phyloP scores from a whole-genome alignment of 2,888 invertebrate species.

The Zygaena filipendulae region DNA sequence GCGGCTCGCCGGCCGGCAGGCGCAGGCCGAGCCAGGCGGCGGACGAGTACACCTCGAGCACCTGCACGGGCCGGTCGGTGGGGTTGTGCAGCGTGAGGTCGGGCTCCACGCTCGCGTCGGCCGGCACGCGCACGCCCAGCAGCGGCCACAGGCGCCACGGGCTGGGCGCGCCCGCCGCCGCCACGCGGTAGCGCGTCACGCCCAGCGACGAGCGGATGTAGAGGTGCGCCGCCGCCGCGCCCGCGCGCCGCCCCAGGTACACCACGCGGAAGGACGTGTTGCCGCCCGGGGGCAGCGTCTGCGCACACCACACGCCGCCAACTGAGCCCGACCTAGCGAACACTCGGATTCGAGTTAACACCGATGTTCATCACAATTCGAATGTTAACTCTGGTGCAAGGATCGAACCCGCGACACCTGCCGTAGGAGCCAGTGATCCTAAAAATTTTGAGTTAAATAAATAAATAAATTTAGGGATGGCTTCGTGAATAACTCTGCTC shows the following conservation, averaged over 20 bases:
- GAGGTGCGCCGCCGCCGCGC: constrained; percentile 86
- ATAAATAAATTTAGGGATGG: too few species aligned
- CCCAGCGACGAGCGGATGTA: constrained; percentile 96
- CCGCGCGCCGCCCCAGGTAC: constrained; percentile 92
- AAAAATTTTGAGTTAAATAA: too few species aligned
- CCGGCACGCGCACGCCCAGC: constrained; percentile 89
- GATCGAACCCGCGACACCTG: too few species aligned
- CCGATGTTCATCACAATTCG: too few species aligned
- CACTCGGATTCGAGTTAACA: too few species aligned
- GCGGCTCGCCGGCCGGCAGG: constrained; percentile 81
- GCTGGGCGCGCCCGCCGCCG: constrained; percentile 87
- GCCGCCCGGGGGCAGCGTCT: constrained; percentile 89
- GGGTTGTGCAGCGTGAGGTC: constrained; percentile 96
- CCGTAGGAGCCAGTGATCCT: too few species aligned
- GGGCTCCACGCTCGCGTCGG: constrained; percentile 91
- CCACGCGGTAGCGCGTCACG: constrained; percentile 86
- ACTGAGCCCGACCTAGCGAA: too few species aligned
- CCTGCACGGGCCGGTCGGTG: constrained; percentile 86
- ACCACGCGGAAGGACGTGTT: constrained; percentile 97
- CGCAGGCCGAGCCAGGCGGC: constrained; percentile 93
- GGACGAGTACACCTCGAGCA: constrained; percentile 86
- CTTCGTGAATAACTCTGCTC: too few species aligned
- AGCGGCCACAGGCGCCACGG: constrained; percentile 92
- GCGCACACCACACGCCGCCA: too few species aligned
- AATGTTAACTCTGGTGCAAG: too few species aligned